These are phyloP conservation scores for Pipistrellus pipistrellus DNA, from an alignment of 2,797 vertebrate genomes.

Conservation along the genomic window DNA sequence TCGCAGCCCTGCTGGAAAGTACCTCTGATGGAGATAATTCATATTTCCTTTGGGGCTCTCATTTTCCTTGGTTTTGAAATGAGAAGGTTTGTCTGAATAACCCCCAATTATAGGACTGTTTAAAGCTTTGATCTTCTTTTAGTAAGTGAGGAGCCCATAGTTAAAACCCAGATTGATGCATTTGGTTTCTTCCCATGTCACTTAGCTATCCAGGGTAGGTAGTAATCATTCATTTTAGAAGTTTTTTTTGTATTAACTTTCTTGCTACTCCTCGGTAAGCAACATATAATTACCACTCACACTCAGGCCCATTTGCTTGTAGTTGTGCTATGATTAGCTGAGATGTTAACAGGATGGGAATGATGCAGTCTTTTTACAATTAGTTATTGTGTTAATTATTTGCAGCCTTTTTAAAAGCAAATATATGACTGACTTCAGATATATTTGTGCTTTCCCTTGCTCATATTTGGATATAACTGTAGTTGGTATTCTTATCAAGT, in stretches of 20 bases:
- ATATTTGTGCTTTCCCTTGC: conserved; percentile 42
- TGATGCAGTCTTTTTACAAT: conserved; percentile 36
- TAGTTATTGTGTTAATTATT: conserved; percentile 50
- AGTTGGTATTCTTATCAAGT: conserved; percentile 22
- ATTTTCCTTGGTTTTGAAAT: conserved; percentile 44
- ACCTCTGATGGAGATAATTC: not conserved
- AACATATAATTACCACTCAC: conserved; percentile 32
- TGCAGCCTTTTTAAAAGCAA: conserved; percentile 2
- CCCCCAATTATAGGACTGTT: not conserved
- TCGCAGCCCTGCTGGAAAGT: not conserved
- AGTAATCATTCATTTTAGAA: conserved; percentile 49
- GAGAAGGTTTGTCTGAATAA: not conserved
- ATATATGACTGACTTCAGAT: not conserved
- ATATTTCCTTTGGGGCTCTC: conserved; percentile 34
- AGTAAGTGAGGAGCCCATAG: not conserved
- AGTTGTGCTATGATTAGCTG: conserved; percentile 54
- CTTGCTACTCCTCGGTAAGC: conserved; percentile 18
- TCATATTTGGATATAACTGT: conserved; percentile 11
- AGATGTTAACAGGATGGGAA: not conserved
- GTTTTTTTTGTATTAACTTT: conserved; percentile 36
- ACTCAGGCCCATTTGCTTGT: conserved; percentile 55
- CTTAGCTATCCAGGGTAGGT: not conserved
- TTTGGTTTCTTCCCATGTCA: conserved; percentile 45
- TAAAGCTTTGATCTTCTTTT: conserved; percentile 49
- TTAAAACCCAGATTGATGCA: not conserved